These are phyloP conservation scores for Lacanobia wlatinum DNA, from an alignment of 2,888 invertebrate species.

Conservation along the genomic window DNA sequence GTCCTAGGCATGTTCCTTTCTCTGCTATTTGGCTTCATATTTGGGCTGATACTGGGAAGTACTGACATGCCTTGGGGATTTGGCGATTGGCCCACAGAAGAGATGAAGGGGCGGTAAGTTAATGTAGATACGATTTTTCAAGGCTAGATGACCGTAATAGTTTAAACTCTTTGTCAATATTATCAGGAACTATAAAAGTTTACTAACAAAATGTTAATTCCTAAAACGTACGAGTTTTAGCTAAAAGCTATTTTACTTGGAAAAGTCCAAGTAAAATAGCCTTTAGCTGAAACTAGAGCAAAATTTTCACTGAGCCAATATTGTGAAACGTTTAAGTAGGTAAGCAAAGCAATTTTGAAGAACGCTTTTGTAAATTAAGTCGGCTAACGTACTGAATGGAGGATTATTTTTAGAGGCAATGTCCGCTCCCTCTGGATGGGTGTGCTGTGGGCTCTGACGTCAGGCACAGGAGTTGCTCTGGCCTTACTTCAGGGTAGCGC, in stretches of 20 bases:
- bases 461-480: slow-evolving; percentile 95
- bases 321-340: slow-evolving; percentile 9
- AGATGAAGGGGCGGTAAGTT: slow-evolving; percentile 93
- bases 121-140: background rate
- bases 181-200: slow-evolving; percentile 9
- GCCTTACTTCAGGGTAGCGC: slow-evolving; percentile 96
- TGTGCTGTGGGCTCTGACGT: slow-evolving; percentile 93
- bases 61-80: slow-evolving; percentile 95
- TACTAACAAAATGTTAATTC: background rate
- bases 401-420: slow-evolving; percentile 90
- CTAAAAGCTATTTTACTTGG: too few relatives aligned
- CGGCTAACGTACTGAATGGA: background rate
- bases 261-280: background rate
- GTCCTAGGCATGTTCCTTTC: slow-evolving; percentile 94
- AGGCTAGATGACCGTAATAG: background rate
- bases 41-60: slow-evolving; percentile 93
- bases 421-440: slow-evolving; percentile 94
- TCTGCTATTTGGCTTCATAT: slow-evolving; percentile 94
- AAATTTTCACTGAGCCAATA: background rate
- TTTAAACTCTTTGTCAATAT: slow-evolving; percentile 13
- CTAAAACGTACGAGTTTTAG: background rate
- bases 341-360: slow-evolving; percentile 2
- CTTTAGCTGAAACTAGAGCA: background rate
- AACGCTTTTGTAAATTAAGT: background rate
- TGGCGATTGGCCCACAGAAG: slow-evolving; percentile 94